A percentile compares a stretch with the other conserved stretches of the same genome.
These are phyloP conservation scores for Labrus mixtus DNA, from an alignment of 2,113 vertebrate species.

Conservation along the genomic window DNA sequence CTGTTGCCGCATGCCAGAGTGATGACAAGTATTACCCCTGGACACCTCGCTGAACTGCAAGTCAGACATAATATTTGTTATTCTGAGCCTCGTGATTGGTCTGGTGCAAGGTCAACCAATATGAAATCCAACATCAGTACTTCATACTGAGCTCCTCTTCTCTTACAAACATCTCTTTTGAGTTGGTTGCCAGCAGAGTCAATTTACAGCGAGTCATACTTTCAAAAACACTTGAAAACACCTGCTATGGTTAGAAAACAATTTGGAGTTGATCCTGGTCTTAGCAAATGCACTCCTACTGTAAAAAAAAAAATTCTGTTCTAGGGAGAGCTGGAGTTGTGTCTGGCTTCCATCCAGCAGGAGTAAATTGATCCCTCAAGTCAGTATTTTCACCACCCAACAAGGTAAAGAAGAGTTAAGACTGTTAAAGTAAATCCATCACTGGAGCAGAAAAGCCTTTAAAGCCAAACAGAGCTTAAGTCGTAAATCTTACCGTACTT, in stretches of 20 bases:
- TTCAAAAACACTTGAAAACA: constrained; percentile 36
- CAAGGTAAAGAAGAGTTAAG: constrained; percentile 50
- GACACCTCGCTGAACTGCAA: constrained; percentile 4
- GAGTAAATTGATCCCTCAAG: constrained; percentile 50
- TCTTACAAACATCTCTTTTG: constrained; percentile 10
- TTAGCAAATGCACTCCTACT: constrained; percentile 28
- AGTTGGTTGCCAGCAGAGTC: constrained; percentile 35
- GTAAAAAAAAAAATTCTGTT: constrained; percentile 35
- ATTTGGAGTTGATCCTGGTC: constrained; percentile 42
- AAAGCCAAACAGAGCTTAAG: constrained; percentile 35
- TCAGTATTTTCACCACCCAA: constrained; percentile 52
- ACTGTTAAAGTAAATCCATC: constrained; percentile 48
- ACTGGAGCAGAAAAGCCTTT: constrained; percentile 29
- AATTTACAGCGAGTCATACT: constrained; percentile 10
- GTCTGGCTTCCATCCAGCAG: constrained; percentile 40
- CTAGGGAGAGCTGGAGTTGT: constrained; percentile 25
- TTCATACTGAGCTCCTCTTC: background rate
- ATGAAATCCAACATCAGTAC: constrained; percentile 2
- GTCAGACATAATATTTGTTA: constrained; percentile 28
- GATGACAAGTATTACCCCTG: constrained; percentile 8
- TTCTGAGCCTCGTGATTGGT: constrained; percentile 21
- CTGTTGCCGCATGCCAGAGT: background rate
- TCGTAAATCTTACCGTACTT: constrained; percentile 36
- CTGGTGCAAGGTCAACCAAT: constrained; percentile 3
- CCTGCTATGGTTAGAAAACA: background rate